phyloP scores from a whole-genome alignment of 2,113 vertebrate genomes.

The Cyprinodon brontotheroides region DNA sequence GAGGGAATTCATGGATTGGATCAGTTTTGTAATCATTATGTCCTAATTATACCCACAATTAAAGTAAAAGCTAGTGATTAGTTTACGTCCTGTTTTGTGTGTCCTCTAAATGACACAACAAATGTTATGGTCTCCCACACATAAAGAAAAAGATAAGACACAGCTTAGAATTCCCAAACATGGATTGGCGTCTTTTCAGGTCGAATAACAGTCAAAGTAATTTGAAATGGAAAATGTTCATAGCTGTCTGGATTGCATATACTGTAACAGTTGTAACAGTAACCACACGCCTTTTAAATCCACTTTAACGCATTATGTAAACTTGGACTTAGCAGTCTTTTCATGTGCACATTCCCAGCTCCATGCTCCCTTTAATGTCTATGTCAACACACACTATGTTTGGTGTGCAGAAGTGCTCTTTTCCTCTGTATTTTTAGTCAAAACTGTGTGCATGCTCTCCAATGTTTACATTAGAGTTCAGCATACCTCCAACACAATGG shows the following conservation, averaged over 20 bases:
- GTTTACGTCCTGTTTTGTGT: background rate
- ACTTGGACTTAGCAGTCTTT: background rate
- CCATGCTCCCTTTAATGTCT: background rate
- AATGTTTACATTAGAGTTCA: conserved; percentile 27
- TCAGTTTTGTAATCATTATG: conserved; percentile 26
- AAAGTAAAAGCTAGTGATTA: background rate
- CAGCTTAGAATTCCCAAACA: background rate
- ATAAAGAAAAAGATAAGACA: background rate
- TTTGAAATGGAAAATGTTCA: background rate
- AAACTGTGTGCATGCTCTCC: conserved; percentile 20
- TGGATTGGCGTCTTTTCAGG: conserved; percentile 1
- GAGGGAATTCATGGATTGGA: conserved; percentile 15
- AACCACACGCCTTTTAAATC: background rate
- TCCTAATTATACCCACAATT: conserved; percentile 13
- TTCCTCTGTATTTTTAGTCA: conserved; percentile 13
- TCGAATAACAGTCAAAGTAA: background rate
- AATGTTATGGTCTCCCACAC: background rate
- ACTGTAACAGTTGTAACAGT: background rate
- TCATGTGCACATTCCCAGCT: conserved; percentile 8
- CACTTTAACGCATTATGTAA: background rate
- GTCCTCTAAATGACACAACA: conserved; percentile 4
- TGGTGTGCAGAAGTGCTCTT: conserved; percentile 6
- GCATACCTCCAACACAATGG: conserved; percentile 47
- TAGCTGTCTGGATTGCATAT: background rate
- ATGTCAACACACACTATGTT: background rate